Percentiles rank a stretch among this genome's conserved stretches.
These are phyloP conservation scores for pig (Sus scrofa) DNA, from an alignment of 2,113 vertebrate species.

Conservation along the genomic window DNA sequence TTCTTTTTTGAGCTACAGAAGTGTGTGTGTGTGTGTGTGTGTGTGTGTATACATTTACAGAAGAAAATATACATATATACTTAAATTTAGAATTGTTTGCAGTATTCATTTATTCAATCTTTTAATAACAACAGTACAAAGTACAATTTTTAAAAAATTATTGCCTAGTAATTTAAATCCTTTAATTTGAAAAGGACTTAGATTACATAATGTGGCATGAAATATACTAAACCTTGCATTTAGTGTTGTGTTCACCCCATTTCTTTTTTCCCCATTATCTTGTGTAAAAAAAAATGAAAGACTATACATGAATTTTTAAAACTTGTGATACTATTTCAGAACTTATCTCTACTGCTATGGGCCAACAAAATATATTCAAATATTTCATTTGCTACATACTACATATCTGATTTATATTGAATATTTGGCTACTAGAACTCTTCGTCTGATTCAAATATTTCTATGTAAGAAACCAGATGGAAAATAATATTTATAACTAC, in stretches of 20 bases:
- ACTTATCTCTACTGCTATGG: neutral
- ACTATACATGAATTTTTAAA: neutral
- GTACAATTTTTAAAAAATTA: neutral
- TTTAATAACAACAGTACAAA: neutral
- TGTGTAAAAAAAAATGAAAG: neutral
- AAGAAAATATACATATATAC: neutral
- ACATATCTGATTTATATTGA: neutral
- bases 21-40: too few species aligned
- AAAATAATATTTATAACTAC: neutral
- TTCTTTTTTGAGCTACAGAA: neutral
- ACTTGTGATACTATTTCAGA: neutral
- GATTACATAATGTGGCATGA: neutral
- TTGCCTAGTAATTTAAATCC: neutral
- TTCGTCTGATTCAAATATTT: neutral
- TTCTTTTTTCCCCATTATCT: neutral
- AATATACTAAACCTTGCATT: neutral
- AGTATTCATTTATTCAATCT: neutral
- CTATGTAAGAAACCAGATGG: neutral
- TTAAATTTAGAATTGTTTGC: neutral
- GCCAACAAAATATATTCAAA: neutral
- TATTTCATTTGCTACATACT: neutral
- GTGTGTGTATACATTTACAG: too few species aligned
- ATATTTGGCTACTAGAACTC: neutral
- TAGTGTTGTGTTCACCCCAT: neutral
- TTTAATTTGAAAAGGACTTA: neutral